Percentiles rank a stretch among this genome's conserved stretches.
Evolutionary conservation across 2,797 vertebrate species (phyloP).

Genomic region (Molothrus aeneus): DNA sequence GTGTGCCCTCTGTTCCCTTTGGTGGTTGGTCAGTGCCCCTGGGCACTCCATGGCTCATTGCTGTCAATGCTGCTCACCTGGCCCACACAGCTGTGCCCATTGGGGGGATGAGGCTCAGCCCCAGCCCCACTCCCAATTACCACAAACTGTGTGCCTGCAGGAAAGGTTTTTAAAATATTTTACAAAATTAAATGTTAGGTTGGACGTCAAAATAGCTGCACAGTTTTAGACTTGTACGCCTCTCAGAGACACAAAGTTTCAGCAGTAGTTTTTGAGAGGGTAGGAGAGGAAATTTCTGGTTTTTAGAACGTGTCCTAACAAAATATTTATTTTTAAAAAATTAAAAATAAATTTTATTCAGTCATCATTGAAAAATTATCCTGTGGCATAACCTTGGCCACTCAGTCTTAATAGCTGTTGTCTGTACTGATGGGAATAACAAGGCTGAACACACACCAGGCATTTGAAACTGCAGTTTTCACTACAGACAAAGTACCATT

Average conservation of each 20-base stretch:
- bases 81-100: fast-evolving
- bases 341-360: neutral
- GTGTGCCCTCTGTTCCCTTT: neutral
- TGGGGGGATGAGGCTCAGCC: neutral
- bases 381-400: neutral
- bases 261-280: neutral
- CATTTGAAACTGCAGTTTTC: neutral
- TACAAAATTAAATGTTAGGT: neutral
- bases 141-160: neutral
- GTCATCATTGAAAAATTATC: neutral
- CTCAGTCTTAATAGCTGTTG: neutral
- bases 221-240: neutral
- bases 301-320: neutral
- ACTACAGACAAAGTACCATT: neutral
- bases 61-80: neutral
- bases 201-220: neutral
- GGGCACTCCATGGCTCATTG: neutral
- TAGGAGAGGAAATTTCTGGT: neutral
- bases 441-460: neutral
- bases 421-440: neutral
- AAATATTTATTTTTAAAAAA: neutral
- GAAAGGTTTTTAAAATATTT: neutral
- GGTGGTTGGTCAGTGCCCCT: neutral
- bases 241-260: neutral
- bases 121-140: neutral